These are phyloP conservation scores for Ormyrus rosae DNA, from an alignment of 2,888 invertebrate genomes.

Conservation along the genomic window DNA sequence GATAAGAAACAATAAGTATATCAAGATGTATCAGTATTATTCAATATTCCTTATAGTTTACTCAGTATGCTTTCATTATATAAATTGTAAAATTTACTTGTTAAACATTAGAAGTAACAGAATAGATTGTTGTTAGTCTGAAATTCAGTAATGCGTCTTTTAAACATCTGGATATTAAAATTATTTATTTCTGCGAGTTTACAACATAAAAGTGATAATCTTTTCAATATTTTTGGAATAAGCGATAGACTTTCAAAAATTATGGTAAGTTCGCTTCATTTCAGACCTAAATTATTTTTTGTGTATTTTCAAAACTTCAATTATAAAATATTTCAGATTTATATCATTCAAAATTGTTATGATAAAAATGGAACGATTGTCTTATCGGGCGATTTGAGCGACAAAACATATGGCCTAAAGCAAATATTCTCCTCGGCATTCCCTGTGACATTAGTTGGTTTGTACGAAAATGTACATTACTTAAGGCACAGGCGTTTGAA, in stretches of 20 bases:
- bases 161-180: neutral
- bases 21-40: no score
- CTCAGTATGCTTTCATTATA: no score
- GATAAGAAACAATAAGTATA: no score
- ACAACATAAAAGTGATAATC: neutral
- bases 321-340: conserved; percentile 11
- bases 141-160: neutral
- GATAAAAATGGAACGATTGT: neutral
- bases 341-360: conserved; percentile 9
- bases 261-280: conserved; percentile 5
- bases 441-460: conserved; percentile 4
- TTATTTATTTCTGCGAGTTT: neutral
- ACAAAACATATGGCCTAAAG: conserved; percentile 5
- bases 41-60: no score
- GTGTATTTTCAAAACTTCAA: neutral
- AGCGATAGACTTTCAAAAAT: neutral
- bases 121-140: neutral
- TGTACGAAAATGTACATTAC: conserved; percentile 14
- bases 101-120: neutral
- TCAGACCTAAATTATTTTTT: neutral
- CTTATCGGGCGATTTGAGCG: conserved; percentile 8
- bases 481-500: conserved; percentile 24
- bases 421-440: neutral
- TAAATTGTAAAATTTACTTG: no score
- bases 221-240: neutral